phyloP scores from a whole-genome alignment of 2,797 vertebrate species.

The Helicolenus hilgendorfi region DNA sequence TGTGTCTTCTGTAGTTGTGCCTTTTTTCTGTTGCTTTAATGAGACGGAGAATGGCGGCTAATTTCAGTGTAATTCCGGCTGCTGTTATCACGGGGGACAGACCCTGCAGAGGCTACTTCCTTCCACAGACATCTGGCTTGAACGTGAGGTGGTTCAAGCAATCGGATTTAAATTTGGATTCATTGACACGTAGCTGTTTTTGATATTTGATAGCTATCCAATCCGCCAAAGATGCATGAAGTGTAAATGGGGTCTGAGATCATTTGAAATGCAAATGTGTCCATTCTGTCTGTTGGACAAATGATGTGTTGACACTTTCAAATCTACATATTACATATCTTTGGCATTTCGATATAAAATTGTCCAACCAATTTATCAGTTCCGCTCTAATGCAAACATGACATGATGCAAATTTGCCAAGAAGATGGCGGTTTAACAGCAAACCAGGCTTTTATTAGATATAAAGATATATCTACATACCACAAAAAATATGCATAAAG shows the following conservation, averaged over 20 bases:
- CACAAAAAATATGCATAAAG: not conserved
- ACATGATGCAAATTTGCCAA: not conserved
- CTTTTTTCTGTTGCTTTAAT: not conserved
- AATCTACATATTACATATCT: not conserved
- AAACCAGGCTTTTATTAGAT: not conserved
- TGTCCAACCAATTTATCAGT: not conserved
- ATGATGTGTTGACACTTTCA: not conserved
- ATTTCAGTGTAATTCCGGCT: not conserved
- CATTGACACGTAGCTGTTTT: not conserved
- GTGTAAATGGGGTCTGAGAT: not conserved
- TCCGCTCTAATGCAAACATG: not conserved
- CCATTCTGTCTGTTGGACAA: not conserved
- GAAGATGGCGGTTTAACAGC: not conserved
- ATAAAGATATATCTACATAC: not conserved
- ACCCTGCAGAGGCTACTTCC: not conserved
- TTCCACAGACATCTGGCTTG: not conserved
- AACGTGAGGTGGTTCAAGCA: not conserved
- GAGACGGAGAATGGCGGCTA: not conserved
- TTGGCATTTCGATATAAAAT: not conserved
- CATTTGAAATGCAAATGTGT: not conserved
- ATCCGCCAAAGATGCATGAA: not conserved
- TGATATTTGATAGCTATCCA: not conserved
- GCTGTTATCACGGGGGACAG: not conserved
- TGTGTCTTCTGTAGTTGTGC: not conserved
- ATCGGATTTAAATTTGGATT: not conserved